Conservation (phyloP, 2,113 vertebrate species). For the Oenanthe melanoleuca region DNA sequence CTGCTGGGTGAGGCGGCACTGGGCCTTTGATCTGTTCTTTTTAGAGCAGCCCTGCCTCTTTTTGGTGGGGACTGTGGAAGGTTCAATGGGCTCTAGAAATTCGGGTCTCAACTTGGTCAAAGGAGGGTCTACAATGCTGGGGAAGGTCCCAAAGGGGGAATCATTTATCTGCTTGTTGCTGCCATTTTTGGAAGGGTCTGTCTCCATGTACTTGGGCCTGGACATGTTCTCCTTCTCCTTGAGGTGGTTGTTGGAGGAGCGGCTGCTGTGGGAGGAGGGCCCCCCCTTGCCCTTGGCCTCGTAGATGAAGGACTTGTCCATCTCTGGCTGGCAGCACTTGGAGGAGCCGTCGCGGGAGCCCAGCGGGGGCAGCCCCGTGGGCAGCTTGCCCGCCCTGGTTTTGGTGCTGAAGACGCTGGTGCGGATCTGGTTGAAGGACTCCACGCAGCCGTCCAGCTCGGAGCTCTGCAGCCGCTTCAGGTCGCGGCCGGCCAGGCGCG, state of each 20-base stretch:
- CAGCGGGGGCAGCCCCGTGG: constrained; percentile 76
- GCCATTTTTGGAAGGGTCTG: constrained; percentile 84
- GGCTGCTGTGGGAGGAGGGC: constrained; percentile 80
- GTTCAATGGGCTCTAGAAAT: constrained; percentile 84
- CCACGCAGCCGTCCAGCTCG: constrained; percentile 88
- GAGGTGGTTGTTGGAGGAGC: constrained; percentile 86
- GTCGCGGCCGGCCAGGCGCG: constrained; percentile 83
- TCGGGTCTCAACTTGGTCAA: constrained; percentile 85
- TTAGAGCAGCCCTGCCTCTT: constrained; percentile 95
- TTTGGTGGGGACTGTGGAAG: constrained; percentile 88
- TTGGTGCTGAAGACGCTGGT: constrained; percentile 85
- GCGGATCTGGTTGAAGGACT: constrained; percentile 79
- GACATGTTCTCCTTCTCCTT: constrained; percentile 94
- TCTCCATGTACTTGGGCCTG: constrained; percentile 85
- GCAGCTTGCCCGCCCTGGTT: constrained; percentile 78
- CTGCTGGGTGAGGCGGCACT: constrained; percentile 84
- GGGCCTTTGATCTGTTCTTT: constrained; percentile 92
- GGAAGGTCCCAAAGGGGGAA: constrained; percentile 90
- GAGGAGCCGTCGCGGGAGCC: constrained; percentile 59
- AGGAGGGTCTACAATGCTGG: constrained; percentile 87
- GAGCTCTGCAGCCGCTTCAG: constrained; percentile 85
- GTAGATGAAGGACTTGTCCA: constrained; percentile 89
- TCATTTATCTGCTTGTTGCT: constrained; percentile 92
- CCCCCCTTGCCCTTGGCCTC: constrained; percentile 83
- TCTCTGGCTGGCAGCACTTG: constrained; percentile 89